phyloP scores from a whole-genome alignment of 2,888 invertebrate genomes.

The Spicauda simplicius region DNA sequence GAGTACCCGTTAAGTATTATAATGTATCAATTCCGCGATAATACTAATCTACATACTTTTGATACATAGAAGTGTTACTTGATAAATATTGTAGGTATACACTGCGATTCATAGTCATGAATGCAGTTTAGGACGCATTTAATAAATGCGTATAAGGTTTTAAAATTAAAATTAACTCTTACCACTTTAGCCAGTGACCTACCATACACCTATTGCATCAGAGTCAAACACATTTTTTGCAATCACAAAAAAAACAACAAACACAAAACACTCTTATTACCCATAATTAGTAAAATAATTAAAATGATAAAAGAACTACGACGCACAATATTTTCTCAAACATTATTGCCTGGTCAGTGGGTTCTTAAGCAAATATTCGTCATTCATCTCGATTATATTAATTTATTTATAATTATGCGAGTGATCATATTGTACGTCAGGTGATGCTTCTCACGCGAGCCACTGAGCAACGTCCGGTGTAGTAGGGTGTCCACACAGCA shows the following conservation, averaged over 20 bases:
- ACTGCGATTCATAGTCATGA: too few relatives aligned
- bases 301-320: neutral
- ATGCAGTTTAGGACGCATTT: too few relatives aligned
- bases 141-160: too few relatives aligned
- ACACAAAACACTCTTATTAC: neutral
- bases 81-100: too few relatives aligned
- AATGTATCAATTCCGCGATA: too few relatives aligned
- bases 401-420: neutral
- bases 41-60: too few relatives aligned
- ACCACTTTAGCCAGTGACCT: too few relatives aligned
- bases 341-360: constrained; percentile 5
- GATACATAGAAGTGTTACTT: too few relatives aligned
- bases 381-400: neutral
- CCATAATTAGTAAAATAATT: neutral
- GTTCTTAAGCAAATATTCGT: neutral
- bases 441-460: neutral
- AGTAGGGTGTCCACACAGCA: neutral
- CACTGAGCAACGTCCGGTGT: neutral
- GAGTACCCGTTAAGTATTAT: too few relatives aligned
- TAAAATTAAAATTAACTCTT: too few relatives aligned
- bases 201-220: too few relatives aligned
- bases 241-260: neutral
- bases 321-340: constrained; percentile 4
- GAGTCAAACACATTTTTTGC: too few relatives aligned
- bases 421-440: neutral